These are phyloP conservation scores for Coracopsis vasa DNA, from an alignment of 2,113 vertebrate species.

Conservation along the genomic window DNA sequence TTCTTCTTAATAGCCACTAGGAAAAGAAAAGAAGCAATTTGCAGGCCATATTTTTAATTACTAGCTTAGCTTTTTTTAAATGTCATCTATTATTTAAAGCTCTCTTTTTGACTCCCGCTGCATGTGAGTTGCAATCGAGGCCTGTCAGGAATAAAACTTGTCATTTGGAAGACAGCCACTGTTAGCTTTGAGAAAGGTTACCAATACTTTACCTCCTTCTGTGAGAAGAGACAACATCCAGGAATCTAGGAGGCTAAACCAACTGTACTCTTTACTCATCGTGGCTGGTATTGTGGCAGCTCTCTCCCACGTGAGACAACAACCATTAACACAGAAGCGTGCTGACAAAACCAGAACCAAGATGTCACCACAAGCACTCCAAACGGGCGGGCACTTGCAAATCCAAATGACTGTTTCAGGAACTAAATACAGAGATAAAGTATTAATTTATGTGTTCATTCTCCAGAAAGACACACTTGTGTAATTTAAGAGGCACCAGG, in stretches of 20 bases:
- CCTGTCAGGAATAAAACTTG: background rate
- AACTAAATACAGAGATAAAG: background rate
- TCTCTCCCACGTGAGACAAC: background rate
- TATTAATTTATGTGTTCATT: background rate
- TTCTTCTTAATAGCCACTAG: background rate
- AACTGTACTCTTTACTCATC: background rate
- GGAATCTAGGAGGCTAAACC: background rate
- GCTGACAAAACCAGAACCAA: background rate
- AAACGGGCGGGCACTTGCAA: fast-evolving
- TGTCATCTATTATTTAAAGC: background rate
- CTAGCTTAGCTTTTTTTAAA: background rate
- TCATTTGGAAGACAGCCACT: background rate
- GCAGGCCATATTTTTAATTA: background rate
- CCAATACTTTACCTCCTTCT: background rate
- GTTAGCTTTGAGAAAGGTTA: background rate
- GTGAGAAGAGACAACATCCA: background rate
- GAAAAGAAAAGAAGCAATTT: background rate
- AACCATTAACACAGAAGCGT: background rate
- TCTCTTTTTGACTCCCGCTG: background rate
- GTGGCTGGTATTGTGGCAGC: background rate
- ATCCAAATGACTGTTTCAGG: background rate
- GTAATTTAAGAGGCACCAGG: background rate
- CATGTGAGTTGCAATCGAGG: background rate
- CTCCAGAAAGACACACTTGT: background rate
- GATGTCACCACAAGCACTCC: background rate